phyloP scores from a whole-genome alignment of 2,113 vertebrate species.

The Nipponia nippon region DNA sequence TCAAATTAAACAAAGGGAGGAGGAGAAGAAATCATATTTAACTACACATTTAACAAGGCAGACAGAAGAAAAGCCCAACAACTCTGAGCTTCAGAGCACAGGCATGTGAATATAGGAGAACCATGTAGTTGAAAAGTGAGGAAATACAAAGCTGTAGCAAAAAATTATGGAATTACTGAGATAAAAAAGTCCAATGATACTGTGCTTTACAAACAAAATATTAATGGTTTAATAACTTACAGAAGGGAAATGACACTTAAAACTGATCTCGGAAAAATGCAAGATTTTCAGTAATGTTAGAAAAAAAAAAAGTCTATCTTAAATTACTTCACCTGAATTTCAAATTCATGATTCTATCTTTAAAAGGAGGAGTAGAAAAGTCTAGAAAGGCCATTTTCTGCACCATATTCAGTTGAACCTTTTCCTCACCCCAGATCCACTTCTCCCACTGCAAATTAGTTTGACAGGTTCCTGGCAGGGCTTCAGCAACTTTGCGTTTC shows the following conservation, averaged over 20 bases:
- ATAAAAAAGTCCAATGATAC: background rate
- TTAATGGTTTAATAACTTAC: background rate
- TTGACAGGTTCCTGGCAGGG: conserved; percentile 46
- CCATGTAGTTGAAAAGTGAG: background rate
- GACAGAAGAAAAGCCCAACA: background rate
- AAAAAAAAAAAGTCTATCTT: background rate
- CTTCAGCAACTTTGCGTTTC: conserved; percentile 19
- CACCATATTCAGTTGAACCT: background rate
- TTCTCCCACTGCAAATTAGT: conserved; percentile 25
- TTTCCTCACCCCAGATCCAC: conserved; percentile 11
- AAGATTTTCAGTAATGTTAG: background rate
- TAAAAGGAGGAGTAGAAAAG: background rate
- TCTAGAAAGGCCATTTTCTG: background rate
- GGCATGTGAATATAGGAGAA: background rate
- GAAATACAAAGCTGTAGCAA: background rate
- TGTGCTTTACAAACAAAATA: background rate
- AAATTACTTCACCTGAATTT: background rate
- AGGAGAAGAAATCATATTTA: background rate
- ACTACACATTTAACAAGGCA: background rate
- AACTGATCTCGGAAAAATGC: background rate
- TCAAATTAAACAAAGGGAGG: background rate
- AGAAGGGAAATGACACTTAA: background rate
- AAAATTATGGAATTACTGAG: background rate
- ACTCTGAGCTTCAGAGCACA: background rate
- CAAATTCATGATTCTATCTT: background rate